Conservation (phyloP, 2,113 vertebrate species). For the Cyrtonyx montezumae region DNA sequence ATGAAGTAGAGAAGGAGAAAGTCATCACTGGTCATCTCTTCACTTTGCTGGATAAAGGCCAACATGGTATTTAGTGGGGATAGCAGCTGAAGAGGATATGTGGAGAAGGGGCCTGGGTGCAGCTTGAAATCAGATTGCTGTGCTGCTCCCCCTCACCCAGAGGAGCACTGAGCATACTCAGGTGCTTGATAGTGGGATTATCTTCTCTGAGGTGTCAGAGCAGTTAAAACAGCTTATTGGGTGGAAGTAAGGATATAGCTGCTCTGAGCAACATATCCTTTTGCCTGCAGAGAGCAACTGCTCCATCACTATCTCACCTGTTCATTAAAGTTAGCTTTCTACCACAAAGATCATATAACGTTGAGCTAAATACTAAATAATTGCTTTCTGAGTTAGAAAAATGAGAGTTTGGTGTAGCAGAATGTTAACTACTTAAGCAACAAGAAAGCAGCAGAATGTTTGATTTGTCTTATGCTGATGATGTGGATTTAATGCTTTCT, state of each 20-base stretch:
- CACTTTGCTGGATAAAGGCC: not conserved
- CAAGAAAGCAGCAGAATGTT: not conserved
- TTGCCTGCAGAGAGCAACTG: not conserved
- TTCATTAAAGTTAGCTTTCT: not conserved
- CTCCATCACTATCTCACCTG: not conserved
- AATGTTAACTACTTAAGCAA: not conserved
- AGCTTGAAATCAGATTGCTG: not conserved
- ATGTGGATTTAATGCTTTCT: not conserved
- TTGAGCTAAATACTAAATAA: not conserved
- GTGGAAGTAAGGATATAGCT: not conserved
- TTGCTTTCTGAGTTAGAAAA: not conserved
- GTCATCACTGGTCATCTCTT: not conserved
- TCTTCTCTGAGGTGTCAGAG: conserved; percentile 8
- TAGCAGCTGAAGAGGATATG: not conserved
- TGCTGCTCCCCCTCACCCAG: not conserved
- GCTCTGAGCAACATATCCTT: not conserved
- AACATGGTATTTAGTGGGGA: not conserved
- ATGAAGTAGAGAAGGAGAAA: not conserved
- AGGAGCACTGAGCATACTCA: not conserved
- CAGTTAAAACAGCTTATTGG: not conserved
- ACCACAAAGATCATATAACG: not conserved
- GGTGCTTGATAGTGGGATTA: not conserved
- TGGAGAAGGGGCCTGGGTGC: not conserved
- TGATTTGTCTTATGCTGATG: not conserved
- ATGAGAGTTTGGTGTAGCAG: not conserved